phyloP scores from a whole-genome alignment of 2,113 vertebrate genomes.

The Ptilorrhoa leucosticta region DNA sequence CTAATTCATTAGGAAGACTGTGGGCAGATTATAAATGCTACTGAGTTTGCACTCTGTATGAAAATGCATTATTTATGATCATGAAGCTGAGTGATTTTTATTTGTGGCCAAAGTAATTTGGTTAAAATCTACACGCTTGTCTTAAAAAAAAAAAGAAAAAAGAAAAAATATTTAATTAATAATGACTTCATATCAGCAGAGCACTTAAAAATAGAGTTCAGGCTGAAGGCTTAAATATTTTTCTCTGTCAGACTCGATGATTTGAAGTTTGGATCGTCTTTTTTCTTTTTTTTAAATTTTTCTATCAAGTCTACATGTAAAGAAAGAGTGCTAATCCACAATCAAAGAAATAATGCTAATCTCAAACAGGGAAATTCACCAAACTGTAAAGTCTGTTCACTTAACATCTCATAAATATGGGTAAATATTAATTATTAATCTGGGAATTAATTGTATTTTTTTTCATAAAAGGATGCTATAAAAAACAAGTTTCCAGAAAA shows the following conservation, averaged over 20 bases:
- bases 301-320: background rate
- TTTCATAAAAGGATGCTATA: background rate
- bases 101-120: conserved; percentile 8
- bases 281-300: background rate
- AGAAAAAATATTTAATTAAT: background rate
- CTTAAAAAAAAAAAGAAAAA: background rate
- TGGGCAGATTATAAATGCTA: conserved; percentile 42
- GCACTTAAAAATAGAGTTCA: background rate
- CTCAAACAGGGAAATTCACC: background rate
- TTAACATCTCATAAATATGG: background rate
- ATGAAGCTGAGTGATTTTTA: conserved; percentile 12
- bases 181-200: background rate
- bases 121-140: background rate
- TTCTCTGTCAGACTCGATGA: background rate
- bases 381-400: background rate
- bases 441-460: background rate
- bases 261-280: background rate
- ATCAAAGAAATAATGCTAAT: background rate
- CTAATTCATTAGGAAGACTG: conserved; percentile 49
- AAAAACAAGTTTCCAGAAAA: background rate
- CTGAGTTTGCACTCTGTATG: background rate
- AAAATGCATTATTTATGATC: conserved; percentile 4
- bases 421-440: background rate
- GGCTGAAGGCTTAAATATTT: background rate
- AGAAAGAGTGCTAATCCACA: background rate